These are phyloP conservation scores for Trachurus trachurus DNA, from an alignment of 2,797 vertebrate genomes.

Conservation along the genomic window DNA sequence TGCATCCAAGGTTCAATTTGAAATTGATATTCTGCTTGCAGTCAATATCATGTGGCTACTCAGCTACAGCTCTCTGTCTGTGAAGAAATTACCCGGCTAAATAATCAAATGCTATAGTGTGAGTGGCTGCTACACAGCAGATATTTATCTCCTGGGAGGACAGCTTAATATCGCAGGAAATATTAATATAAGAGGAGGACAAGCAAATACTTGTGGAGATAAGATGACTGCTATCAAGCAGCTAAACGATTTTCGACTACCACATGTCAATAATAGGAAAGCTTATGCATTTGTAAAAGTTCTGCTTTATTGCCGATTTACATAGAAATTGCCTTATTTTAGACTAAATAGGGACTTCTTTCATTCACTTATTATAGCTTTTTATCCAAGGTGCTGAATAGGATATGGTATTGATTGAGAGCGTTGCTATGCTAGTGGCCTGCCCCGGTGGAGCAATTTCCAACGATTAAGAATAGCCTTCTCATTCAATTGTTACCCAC, in stretches of 20 bases:
- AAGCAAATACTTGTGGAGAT: slow-evolving; percentile 96
- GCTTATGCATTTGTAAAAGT: slow-evolving; percentile 96
- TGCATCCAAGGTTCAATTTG: slow-evolving; percentile 94
- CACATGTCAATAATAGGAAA: slow-evolving; percentile 95
- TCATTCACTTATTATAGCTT: slow-evolving; percentile 76
- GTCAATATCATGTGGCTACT: slow-evolving; percentile 93
- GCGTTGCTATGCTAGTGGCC: slow-evolving; percentile 26
- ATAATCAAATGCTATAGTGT: slow-evolving; percentile 93
- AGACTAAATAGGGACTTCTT: slow-evolving; percentile 90
- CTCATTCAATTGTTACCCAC: slow-evolving; percentile 22
- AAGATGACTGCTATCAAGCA: slow-evolving; percentile 95
- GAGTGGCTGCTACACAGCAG: slow-evolving; percentile 91
- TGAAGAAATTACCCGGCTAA: slow-evolving; percentile 94
- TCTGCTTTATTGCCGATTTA: slow-evolving; percentile 99
- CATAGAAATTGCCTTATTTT: slow-evolving; percentile 99
- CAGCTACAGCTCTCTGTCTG: slow-evolving; percentile 89
- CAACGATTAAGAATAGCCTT: slow-evolving; percentile 44
- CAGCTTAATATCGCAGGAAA: slow-evolving; percentile 93
- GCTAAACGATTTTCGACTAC: slow-evolving; percentile 95
- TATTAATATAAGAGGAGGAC: slow-evolving; percentile 94
- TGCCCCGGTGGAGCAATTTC: slow-evolving; percentile 46
- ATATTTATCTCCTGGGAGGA: slow-evolving; percentile 95
- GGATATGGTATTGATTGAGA: slow-evolving; percentile 69
- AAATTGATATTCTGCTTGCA: slow-evolving; percentile 95
- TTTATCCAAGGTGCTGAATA: slow-evolving; percentile 72